These are phyloP conservation scores for Acipenser transmontanus DNA, from an alignment of 2,797 vertebrate species.

Conservation along the genomic window DNA sequence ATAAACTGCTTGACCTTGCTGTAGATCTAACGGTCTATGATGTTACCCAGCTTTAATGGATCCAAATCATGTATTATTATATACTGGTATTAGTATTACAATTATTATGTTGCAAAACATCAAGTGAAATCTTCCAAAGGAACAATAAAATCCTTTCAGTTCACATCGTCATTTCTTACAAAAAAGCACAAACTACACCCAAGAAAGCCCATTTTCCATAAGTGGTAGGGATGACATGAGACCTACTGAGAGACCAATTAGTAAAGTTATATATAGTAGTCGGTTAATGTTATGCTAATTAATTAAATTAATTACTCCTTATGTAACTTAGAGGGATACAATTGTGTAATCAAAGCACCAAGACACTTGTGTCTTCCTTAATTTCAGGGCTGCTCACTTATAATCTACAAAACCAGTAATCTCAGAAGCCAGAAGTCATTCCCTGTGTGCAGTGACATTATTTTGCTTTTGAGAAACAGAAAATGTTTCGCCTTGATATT, in stretches of 20 bases:
- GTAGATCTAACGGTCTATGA: too few species aligned
- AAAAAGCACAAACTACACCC: constrained; percentile 16
- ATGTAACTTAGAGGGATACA: constrained; percentile 42
- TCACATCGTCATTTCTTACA: too few species aligned
- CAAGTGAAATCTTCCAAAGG: too few species aligned
- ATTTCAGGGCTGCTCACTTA: constrained; percentile 42
- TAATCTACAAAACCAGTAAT: constrained; percentile 39
- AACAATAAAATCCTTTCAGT: too few species aligned
- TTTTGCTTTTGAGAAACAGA: constrained; percentile 33
- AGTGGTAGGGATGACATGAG: constrained; percentile 36
- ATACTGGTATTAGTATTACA: too few species aligned
- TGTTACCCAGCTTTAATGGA: too few species aligned
- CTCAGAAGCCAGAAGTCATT: constrained; percentile 32
- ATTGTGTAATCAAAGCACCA: constrained; percentile 47
- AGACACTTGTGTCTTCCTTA: constrained; percentile 32
- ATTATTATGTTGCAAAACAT: too few species aligned
- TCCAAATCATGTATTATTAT: too few species aligned
- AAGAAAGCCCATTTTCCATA: constrained; percentile 35
- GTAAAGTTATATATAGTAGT: constrained; percentile 43
- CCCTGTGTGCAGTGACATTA: constrained; percentile 19
- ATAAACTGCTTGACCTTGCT: too few species aligned
- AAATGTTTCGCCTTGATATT: constrained; percentile 7
- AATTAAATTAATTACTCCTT: constrained; percentile 49
- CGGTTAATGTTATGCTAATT: constrained; percentile 52
- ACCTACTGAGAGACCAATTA: constrained; percentile 36